Evolutionary conservation across 2,888 invertebrate species (phyloP), one percentile per base, ranked within the genome.

Genomic region (Oscheius myriophilus): DNA sequence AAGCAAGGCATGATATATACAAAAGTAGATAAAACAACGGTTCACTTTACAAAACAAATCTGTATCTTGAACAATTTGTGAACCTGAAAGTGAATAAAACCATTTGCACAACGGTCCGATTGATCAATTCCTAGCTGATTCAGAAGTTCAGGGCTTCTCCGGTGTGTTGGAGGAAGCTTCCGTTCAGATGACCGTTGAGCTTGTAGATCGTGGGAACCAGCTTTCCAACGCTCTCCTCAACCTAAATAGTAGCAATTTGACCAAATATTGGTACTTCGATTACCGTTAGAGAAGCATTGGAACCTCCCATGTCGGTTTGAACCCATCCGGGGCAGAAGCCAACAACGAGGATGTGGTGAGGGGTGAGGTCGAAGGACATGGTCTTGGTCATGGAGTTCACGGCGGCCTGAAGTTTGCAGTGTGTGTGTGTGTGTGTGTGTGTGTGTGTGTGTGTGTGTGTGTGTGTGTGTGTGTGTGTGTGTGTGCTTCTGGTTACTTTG

Each of bases 241-340:
- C 33, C 33, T 33, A 9, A 33, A n/a, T n/a, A n/a, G n/a, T n/a
- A n/a, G n/a, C n/a, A n/a, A n/a, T n/a, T n/a, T n/a, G n/a, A n/a
- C n/a, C n/a, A n/a, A n/a, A n/a, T n/a, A n/a, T n/a, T n/a, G n/a
- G 45, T 45, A 45, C n/a, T n/a, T n/a, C n/a, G n/a, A n/a, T 12
- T 45, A 65, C 64, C 11, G 53, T 65, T 7, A 43, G 18, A 16
- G 18, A 14, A 12, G 64, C 64, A 12, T 65, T 54, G n/a, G 42
- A 25, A 9, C 64, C 64, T 21, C 64, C 64, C 64, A 65, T 65
- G 16, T 54, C 54, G 25, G 64, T 65, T 16, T 43, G 18, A 2
- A 65, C 64, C 64, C 64, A 65, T 65, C 64, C 64, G 18, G 64
- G 64, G 7, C 39, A 55, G 25, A 43, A 65, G n/a, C 26, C 54